Evolutionary conservation across 2,888 invertebrate species (phyloP).

Genomic region (Lepidocyrtoides sp.): DNA sequence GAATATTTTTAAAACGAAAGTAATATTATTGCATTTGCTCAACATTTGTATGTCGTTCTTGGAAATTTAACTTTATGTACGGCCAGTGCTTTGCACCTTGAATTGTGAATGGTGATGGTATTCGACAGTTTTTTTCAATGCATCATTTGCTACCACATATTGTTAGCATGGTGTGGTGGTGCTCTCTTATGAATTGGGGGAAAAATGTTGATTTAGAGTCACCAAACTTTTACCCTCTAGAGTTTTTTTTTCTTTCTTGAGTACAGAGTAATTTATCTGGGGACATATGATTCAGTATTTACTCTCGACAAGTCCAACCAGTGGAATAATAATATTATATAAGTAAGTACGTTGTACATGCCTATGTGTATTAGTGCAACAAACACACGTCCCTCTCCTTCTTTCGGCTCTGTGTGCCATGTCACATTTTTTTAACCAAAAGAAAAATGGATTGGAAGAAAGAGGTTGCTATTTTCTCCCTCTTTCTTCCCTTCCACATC

Average conservation of each 20-base stretch:
- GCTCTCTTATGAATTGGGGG: conserved; percentile 12
- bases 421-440: conserved; percentile 27
- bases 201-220: conserved; percentile 41
- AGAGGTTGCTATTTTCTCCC: conserved; percentile 46
- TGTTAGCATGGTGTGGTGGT: not conserved
- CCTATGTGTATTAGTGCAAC: not conserved
- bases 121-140: not conserved
- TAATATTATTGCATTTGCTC: too few relatives aligned
- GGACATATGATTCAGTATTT: conserved; percentile 77
- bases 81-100: too few relatives aligned
- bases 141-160: not conserved
- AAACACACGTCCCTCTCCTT: not conserved
- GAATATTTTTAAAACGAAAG: too few relatives aligned
- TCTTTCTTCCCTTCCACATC: conserved; percentile 56
- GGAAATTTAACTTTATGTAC: too few relatives aligned
- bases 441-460: conserved; percentile 55
- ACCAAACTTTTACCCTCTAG: conserved; percentile 29
- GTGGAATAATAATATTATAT: not conserved
- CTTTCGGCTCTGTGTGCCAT: not conserved
- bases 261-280: conserved; percentile 68
- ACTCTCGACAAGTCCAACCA: conserved; percentile 26
- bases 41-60: too few relatives aligned
- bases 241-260: conserved; percentile 36
- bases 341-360: not conserved
- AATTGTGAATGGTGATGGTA: too few relatives aligned